Evolutionary conservation across 2,797 vertebrate species (phyloP).

Genomic region (Betta splendens): DNA sequence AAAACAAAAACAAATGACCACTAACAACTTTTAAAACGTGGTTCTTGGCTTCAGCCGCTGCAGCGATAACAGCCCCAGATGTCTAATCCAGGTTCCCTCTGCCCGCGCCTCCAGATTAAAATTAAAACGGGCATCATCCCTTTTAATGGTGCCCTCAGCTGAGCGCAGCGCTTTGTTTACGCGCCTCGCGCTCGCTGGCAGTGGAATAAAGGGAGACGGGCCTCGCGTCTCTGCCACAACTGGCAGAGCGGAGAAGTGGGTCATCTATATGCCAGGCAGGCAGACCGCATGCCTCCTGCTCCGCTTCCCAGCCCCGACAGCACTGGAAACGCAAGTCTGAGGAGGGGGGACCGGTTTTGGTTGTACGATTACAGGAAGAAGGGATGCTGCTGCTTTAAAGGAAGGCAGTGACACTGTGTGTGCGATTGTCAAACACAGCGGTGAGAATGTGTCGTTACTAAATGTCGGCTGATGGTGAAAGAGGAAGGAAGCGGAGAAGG

Average conservation of each 20-base stretch:
- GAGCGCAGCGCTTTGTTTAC: slow-evolving; percentile 36
- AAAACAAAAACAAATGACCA: background rate
- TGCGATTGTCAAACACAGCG: slow-evolving; percentile 5
- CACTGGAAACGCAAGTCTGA: slow-evolving; percentile 11
- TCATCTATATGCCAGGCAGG: slow-evolving; percentile 72
- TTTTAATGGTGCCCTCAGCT: slow-evolving; percentile 31
- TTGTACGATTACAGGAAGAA: slow-evolving; percentile 1
- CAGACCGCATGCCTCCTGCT: slow-evolving; percentile 53
- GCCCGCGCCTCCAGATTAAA: slow-evolving; percentile 25
- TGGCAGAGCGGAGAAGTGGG: slow-evolving; percentile 63
- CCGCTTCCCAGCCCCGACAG: slow-evolving; percentile 47
- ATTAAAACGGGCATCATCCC: slow-evolving; percentile 23
- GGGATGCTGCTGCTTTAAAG: background rate
- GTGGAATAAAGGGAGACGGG: slow-evolving; percentile 35
- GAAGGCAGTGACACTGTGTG: background rate
- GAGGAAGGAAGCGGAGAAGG: slow-evolving; percentile 29
- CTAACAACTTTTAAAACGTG: background rate
- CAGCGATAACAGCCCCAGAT: slow-evolving; percentile 3
- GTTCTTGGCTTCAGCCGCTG: background rate
- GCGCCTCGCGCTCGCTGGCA: slow-evolving; percentile 22
- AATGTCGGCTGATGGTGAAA: slow-evolving; percentile 14
- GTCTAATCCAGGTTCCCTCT: slow-evolving; percentile 18
- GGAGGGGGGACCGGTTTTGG: slow-evolving; percentile 2
- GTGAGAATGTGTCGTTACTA: slow-evolving; percentile 12
- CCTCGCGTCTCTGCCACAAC: slow-evolving; percentile 49